phyloP scores from a whole-genome alignment of 2,797 vertebrate genomes.

The Notolepis coatsorum region DNA sequence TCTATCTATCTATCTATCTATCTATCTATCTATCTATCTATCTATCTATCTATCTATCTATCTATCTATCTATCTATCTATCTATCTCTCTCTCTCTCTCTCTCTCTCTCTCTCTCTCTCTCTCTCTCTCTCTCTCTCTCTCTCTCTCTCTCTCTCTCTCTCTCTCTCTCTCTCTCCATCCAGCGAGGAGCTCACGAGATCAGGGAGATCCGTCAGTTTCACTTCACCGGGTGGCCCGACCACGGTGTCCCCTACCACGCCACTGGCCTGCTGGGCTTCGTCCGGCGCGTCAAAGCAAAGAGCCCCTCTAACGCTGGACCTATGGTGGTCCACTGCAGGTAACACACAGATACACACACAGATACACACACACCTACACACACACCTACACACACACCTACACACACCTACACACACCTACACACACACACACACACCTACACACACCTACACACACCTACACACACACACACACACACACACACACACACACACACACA shows the following conservation, averaged over 20 bases:
- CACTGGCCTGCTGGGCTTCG: slow-evolving; percentile 93
- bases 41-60: neutral
- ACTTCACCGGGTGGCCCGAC: slow-evolving; percentile 98
- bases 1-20: neutral
- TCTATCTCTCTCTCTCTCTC: slow-evolving; percentile 18
- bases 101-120: neutral
- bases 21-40: neutral
- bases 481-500: neutral
- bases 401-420: neutral
- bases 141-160: too few species aligned
- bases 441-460: too few species aligned
- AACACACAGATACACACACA: neutral
- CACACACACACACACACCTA: too few species aligned
- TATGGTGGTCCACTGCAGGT: slow-evolving; percentile 96
- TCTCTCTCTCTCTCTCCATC: too few species aligned
- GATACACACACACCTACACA: neutral
- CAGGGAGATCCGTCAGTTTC: slow-evolving; percentile 95
- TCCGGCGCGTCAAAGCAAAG: slow-evolving; percentile 93
- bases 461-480: neutral
- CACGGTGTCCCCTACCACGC: slow-evolving; percentile 96
- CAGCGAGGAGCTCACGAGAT: slow-evolving; percentile 95
- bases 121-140: slow-evolving; percentile 19
- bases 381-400: neutral
- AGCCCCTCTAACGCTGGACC: slow-evolving; percentile 90
- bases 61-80: neutral